These are phyloP conservation scores for Hypomesus transpacificus DNA, from an alignment of 2,113 vertebrate genomes.

Conservation along the genomic window DNA sequence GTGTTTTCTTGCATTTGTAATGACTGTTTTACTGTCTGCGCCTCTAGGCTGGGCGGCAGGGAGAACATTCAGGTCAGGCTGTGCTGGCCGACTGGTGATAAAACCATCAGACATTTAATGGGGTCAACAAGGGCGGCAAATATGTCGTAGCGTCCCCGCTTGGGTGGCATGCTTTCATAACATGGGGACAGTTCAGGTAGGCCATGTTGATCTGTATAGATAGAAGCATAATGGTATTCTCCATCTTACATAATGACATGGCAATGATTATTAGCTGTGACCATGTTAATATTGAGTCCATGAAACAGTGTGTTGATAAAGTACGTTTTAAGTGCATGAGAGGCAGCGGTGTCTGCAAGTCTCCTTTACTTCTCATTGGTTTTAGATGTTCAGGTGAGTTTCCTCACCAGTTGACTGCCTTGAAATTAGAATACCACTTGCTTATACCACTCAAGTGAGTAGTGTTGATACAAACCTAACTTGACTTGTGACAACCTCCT, in stretches of 20 bases:
- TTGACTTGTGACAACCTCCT: no score
- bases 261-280: no score
- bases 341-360: neutral
- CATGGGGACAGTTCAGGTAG: neutral
- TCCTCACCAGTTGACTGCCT: neutral
- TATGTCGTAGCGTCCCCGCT: slow-evolving; percentile 30
- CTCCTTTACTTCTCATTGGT: no score
- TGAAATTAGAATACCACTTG: no score
- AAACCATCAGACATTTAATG: slow-evolving; percentile 50
- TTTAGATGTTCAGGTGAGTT: no score
- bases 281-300: no score
- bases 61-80: slow-evolving; percentile 29
- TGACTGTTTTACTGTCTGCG: slow-evolving; percentile 18
- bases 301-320: no score
- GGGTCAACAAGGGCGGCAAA: slow-evolving; percentile 36
- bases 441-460: no score
- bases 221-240: no score
- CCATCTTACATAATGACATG: no score
- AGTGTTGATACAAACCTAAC: no score
- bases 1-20: slow-evolving; percentile 44
- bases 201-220: neutral
- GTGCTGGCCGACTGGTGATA: slow-evolving; percentile 31
- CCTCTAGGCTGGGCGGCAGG: slow-evolving; percentile 23
- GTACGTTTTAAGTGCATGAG: no score
- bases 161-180: slow-evolving; percentile 15